Evolutionary conservation across 2,797 vertebrate species (phyloP), one percentile per base, ranked within the genome.

Genomic region (Tragelaphus eurycerus): DNA sequence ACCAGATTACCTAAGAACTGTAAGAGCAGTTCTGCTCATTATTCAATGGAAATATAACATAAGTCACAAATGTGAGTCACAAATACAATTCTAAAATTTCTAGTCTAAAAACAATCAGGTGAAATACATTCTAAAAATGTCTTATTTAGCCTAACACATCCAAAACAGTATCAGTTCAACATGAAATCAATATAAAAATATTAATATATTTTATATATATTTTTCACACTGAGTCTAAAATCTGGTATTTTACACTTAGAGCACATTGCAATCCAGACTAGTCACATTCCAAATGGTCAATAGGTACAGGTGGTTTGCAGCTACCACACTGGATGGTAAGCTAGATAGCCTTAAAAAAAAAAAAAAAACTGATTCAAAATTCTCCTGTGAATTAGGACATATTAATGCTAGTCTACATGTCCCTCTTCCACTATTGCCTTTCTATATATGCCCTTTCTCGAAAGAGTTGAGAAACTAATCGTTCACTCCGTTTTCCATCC

Each of bases 101-200:
- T 95, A 94, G 46, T 46, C 17, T 43, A 96, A 88, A 93, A 95
- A 55, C 23, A 89, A 91, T 14, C 34, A 81, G 2, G 82, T 92
- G 19, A 96, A 94, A 92, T 71, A 11, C 27, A 67, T n/a, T 90
- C 55, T 93, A 94, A 74, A 93, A 60, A 60, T 25, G 76, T 48
- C 60, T 89, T 79, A 85, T 78, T 97, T 88, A 90, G 76, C 50
- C n/a, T 86, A 95, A 52, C 27, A 87, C 52, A 89, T 82, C 3
- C 76, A 91, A 95, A 90, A 92, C 4, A 86, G 16, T 78, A 76
- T 57, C 46, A 52, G 76, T 79, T 96, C 76, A 93, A 62, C 38
- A 89, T 64, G 27, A 92, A 89, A 86, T 81, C 10, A 82, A 87
- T 21, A 43, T 46, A 46, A 93, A 93, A 81, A 89, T 67, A 93